Evolutionary conservation across 2,888 invertebrate species (phyloP).

Genomic region (Smittia aterrima): DNA sequence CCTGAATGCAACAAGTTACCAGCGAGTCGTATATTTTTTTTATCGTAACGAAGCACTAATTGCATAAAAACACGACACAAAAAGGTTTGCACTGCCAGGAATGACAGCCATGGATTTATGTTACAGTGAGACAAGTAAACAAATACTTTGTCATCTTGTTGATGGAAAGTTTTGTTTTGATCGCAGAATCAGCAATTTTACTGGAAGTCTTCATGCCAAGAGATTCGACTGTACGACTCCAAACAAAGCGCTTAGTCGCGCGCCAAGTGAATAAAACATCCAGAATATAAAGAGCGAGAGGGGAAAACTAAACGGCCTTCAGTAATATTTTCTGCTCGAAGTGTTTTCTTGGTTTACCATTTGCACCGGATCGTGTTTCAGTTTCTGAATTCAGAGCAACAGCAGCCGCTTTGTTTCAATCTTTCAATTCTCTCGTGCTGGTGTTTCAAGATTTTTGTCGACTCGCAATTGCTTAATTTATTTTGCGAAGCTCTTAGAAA

Average conservation of each 20-base stretch:
- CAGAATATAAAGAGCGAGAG: constrained; percentile 26
- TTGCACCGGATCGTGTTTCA: neutral
- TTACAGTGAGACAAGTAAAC: too few species aligned
- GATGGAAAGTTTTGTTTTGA: neutral
- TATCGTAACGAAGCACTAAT: constrained; percentile 1
- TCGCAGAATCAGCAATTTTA: constrained; percentile 2
- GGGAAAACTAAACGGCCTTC: constrained; percentile 38
- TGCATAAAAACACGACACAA: neutral
- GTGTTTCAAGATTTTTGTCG: constrained; percentile 1
- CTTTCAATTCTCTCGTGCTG: neutral
- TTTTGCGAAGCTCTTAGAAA: neutral
- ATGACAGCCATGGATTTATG: neutral
- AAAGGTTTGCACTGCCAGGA: neutral
- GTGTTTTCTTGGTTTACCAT: constrained; percentile 20
- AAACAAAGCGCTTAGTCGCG: neutral
- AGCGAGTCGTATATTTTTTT: neutral
- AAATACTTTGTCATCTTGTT: too few species aligned
- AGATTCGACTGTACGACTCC: neutral
- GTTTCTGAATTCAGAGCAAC: neutral
- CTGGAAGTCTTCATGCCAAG: too few species aligned
- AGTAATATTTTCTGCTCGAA: constrained; percentile 18
- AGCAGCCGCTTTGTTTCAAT: neutral
- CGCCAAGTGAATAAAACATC: constrained; percentile 32
- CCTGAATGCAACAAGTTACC: constrained; percentile 7
- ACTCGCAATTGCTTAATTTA: neutral